A percentile compares a stretch with the other conserved stretches of the same genome.
Conservation (phyloP, 2,113 vertebrate species). For the Thalassarche chlororhynchos region DNA sequence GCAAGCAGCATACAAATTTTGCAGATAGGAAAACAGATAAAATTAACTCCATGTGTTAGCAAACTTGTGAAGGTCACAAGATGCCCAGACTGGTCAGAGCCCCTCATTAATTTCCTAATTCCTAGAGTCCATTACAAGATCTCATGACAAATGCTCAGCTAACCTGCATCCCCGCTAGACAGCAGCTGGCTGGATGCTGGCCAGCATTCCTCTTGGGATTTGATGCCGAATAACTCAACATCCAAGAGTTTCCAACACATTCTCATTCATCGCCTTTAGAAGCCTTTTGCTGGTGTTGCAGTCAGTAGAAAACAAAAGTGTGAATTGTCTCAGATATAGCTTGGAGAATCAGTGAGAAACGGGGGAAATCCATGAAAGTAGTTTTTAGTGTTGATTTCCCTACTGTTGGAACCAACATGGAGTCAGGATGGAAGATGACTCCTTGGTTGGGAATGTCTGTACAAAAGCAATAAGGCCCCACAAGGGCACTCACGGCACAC, state of each 20-base stretch:
- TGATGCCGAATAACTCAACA: not conserved
- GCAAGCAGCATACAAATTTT: not conserved
- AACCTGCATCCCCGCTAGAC: not conserved
- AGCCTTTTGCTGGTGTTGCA: not conserved
- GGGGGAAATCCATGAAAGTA: not conserved
- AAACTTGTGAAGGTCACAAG: not conserved
- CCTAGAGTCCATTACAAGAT: not conserved
- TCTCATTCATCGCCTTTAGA: not conserved
- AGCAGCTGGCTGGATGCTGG: not conserved
- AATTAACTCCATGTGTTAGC: not conserved
- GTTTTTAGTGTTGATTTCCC: not conserved
- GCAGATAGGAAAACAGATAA: not conserved
- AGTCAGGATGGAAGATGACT: not conserved
- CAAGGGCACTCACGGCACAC: not conserved
- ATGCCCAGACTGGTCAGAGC: not conserved
- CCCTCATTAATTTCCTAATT: not conserved
- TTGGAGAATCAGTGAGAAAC: not conserved
- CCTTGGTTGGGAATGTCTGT: not conserved
- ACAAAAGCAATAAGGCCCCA: not conserved
- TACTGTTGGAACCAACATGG: not conserved
- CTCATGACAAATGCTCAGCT: not conserved
- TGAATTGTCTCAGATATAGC: not conserved
- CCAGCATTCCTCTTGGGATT: slow-evolving; percentile 35
- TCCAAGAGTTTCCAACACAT: not conserved
- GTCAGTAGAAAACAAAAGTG: not conserved